These are phyloP conservation scores for Bursaphelenchus okinawaensis DNA, from an alignment of 2,888 invertebrate genomes.

Conservation along the genomic window DNA sequence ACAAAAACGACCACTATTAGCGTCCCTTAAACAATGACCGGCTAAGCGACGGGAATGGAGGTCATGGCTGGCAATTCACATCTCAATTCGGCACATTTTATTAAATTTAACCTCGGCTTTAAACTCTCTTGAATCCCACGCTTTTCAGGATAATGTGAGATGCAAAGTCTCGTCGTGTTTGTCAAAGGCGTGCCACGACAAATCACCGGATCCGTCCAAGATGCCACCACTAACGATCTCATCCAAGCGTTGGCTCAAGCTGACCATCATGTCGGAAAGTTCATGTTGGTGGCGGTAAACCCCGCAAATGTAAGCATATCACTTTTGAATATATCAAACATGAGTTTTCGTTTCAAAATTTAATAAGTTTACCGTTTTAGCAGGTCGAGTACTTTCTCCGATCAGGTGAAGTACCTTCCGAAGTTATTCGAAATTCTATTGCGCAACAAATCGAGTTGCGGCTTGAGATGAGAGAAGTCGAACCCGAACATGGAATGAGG, in stretches of 20 bases:
- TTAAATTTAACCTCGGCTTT: not conserved
- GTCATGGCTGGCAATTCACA: not conserved
- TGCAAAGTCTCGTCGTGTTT: not conserved
- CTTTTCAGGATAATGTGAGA: not conserved
- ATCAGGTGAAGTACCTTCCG: not conserved
- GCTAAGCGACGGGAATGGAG: not conserved
- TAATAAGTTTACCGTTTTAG: not conserved
- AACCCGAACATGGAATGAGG: not conserved
- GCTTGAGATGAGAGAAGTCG: not conserved
- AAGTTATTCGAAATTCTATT: not conserved
- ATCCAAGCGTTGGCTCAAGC: not conserved
- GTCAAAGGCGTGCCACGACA: constrained; percentile 1
- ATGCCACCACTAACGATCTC: not conserved
- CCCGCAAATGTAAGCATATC: not conserved
- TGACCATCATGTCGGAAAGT: not conserved
- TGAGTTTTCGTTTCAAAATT: too few relatives aligned
- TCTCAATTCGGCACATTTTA: not conserved
- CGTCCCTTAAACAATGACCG: not conserved
- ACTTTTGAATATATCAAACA: not conserved
- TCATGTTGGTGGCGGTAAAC: constrained; percentile 1
- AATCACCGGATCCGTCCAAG: not conserved
- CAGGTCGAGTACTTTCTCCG: constrained; percentile 1
- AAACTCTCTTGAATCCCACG: not conserved
- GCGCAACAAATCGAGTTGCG: not conserved
- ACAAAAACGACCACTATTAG: not conserved